phyloP scores from a whole-genome alignment of 2,888 invertebrate genomes.

The Mythimna pallens region DNA sequence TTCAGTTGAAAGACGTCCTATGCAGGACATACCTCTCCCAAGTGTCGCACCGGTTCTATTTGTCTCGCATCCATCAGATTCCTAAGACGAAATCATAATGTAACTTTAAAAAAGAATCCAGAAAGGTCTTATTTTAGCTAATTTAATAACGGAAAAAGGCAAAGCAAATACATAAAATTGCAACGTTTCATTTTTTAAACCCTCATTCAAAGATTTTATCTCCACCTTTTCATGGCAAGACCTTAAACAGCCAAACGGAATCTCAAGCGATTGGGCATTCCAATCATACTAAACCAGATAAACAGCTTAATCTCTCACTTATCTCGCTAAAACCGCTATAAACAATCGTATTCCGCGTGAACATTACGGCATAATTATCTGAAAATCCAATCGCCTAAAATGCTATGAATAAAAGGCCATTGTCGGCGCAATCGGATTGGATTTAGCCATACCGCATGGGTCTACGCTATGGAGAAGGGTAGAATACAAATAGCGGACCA shows the following conservation, averaged over 20 bases:
- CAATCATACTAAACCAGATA: constrained; percentile 63
- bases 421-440: constrained; percentile 63
- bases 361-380: constrained; percentile 71
- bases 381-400: constrained; percentile 70
- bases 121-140: neutral
- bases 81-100: too few relatives aligned
- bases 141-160: neutral
- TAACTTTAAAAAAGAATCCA: neutral
- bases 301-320: constrained; percentile 63
- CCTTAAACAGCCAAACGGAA: constrained; percentile 59
- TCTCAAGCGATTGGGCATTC: constrained; percentile 57
- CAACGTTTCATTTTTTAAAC: constrained; percentile 30
- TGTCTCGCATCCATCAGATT: too few relatives aligned
- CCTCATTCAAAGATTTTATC: constrained; percentile 44
- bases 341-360: constrained; percentile 67
- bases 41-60: too few relatives aligned
- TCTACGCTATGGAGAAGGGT: constrained; percentile 52
- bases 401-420: constrained; percentile 73
- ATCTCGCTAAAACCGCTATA: constrained; percentile 67
- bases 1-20: too few relatives aligned
- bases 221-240: constrained; percentile 45
- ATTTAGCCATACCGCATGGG: constrained; percentile 64
- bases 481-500: constrained; percentile 69
- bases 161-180: constrained; percentile 14
- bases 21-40: too few relatives aligned